A percentile compares a stretch with the other conserved stretches of the same genome.
phyloP scores from a whole-genome alignment of 1,140 invertebrate genomes.

The Paralvinella palmiformis region DNA sequence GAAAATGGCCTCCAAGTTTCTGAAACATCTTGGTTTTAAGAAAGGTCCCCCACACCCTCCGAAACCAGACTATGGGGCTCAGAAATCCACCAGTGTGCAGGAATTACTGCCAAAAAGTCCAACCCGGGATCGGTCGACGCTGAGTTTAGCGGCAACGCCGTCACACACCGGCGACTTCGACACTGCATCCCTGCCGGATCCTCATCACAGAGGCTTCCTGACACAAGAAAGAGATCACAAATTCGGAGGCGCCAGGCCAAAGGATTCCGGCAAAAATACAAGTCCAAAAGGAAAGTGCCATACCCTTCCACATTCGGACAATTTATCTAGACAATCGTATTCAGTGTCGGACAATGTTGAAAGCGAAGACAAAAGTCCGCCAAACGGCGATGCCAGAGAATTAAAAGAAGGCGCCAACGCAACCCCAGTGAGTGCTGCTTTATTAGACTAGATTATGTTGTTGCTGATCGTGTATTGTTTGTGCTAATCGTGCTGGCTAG shows the following conservation, averaged over 20 bases:
- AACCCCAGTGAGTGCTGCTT: too few relatives aligned
- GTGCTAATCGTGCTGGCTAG: too few relatives aligned
- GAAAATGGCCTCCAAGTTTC: conserved; percentile 20
- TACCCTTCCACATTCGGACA: neutral
- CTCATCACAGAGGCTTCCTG: neutral
- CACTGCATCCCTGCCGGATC: neutral
- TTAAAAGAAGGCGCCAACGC: too few relatives aligned
- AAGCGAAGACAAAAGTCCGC: too few relatives aligned
- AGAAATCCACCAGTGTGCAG: conserved; percentile 21
- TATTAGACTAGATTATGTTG: too few relatives aligned
- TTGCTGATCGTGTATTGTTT: too few relatives aligned
- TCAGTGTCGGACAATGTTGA: too few relatives aligned
- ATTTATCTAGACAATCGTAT: too few relatives aligned
- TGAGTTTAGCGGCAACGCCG: neutral
- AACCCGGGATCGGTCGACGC: conserved; percentile 11
- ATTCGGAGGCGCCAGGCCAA: conserved; percentile 3
- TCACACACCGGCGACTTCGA: conserved; percentile 3
- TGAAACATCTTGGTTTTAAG: conserved; percentile 19
- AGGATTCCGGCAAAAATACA: conserved; percentile 4
- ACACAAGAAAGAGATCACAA: neutral
- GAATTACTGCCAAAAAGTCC: conserved; percentile 18
- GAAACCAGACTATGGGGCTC: conserved; percentile 9
- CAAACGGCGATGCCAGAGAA: too few relatives aligned
- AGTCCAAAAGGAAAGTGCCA: conserved; percentile 9
- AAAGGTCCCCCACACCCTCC: conserved; percentile 14